These are phyloP conservation scores for Petrolisthes manimaculis DNA, from an alignment of 2,888 invertebrate species.

Conservation along the genomic window DNA sequence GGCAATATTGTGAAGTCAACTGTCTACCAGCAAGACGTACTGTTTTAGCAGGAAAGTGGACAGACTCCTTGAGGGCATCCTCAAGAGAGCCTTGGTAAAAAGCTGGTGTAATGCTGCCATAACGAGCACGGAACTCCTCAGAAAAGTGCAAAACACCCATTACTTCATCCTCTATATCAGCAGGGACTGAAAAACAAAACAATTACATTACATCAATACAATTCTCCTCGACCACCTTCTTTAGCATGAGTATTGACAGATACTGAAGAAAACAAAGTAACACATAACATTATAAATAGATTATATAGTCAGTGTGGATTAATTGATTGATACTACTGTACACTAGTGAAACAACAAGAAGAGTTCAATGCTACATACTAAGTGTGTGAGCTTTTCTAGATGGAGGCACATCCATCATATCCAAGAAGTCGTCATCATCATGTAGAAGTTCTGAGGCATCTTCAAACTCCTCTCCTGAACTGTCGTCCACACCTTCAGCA, in stretches of 20 bases:
- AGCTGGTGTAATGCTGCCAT: slow-evolving; percentile 87
- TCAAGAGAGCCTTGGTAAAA: slow-evolving; percentile 93
- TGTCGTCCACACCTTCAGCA: slow-evolving; percentile 64
- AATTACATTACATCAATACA: too few relatives aligned
- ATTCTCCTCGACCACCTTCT: too few relatives aligned
- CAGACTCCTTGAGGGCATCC: slow-evolving; percentile 90
- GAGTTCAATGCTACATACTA: slow-evolving; percentile 74
- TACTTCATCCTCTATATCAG: slow-evolving; percentile 86
- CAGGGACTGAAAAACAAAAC: slow-evolving; percentile 78
- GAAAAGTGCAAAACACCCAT: slow-evolving; percentile 88
- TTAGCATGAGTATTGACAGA: too few relatives aligned
- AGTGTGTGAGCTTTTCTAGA: slow-evolving; percentile 81
- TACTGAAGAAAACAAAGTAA: too few relatives aligned
- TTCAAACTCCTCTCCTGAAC: slow-evolving; percentile 80
- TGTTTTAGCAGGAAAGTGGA: slow-evolving; percentile 89
- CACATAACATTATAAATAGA: too few relatives aligned
- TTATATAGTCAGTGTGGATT: too few relatives aligned
- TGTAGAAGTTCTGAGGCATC: slow-evolving; percentile 86
- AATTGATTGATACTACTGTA: too few relatives aligned
- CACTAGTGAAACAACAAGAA: neutral
- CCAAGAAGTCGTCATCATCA: slow-evolving; percentile 84
- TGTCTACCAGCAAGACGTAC: slow-evolving; percentile 72
- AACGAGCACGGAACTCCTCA: slow-evolving; percentile 86
- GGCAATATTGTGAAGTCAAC: too few relatives aligned
- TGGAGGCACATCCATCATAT: slow-evolving; percentile 77